A percentile compares a stretch with the other conserved stretches of the same genome.
phyloP scores from a whole-genome alignment of 2,888 invertebrate genomes.

The Scrobipalpa atriplicella region DNA sequence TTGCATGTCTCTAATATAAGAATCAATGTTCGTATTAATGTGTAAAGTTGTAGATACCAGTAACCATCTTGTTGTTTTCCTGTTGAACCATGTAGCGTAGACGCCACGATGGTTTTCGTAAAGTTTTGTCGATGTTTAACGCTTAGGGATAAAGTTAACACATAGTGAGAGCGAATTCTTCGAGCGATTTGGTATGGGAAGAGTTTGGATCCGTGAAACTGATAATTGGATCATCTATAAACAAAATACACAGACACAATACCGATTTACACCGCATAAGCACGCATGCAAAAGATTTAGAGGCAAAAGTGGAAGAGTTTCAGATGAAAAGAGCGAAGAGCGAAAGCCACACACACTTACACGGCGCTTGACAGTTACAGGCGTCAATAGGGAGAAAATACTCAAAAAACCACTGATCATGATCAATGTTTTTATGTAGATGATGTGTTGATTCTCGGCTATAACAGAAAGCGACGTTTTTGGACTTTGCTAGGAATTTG shows the following conservation, averaged over 20 bases:
- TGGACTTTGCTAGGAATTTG: background rate
- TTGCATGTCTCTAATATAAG: slow-evolving; percentile 75
- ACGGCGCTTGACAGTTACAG: slow-evolving; percentile 35
- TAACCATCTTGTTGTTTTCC: slow-evolving; percentile 55
- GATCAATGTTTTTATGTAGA: background rate
- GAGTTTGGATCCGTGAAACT: slow-evolving; percentile 31
- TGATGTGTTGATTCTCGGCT: background rate
- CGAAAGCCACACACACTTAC: slow-evolving; percentile 42
- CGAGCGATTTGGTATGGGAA: slow-evolving; percentile 62
- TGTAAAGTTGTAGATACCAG: slow-evolving; percentile 64
- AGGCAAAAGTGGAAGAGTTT: slow-evolving; percentile 66
- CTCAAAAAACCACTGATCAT: background rate
- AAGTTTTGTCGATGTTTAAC: slow-evolving; percentile 74
- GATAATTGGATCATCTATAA: slow-evolving; percentile 34
- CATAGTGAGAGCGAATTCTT: slow-evolving; percentile 71
- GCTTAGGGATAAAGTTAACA: slow-evolving; percentile 73
- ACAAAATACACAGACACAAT: slow-evolving; percentile 64
- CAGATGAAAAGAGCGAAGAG: slow-evolving; percentile 46
- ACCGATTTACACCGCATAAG: slow-evolving; percentile 68
- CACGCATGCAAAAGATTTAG: slow-evolving; percentile 81
- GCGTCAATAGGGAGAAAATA: background rate
- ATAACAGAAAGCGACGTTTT: background rate
- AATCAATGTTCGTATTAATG: slow-evolving; percentile 68
- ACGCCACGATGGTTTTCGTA: slow-evolving; percentile 49
- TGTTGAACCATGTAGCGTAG: slow-evolving; percentile 58